These are phyloP conservation scores for Scrobipalpa atriplicella DNA, from an alignment of 2,888 invertebrate species.

Conservation along the genomic window DNA sequence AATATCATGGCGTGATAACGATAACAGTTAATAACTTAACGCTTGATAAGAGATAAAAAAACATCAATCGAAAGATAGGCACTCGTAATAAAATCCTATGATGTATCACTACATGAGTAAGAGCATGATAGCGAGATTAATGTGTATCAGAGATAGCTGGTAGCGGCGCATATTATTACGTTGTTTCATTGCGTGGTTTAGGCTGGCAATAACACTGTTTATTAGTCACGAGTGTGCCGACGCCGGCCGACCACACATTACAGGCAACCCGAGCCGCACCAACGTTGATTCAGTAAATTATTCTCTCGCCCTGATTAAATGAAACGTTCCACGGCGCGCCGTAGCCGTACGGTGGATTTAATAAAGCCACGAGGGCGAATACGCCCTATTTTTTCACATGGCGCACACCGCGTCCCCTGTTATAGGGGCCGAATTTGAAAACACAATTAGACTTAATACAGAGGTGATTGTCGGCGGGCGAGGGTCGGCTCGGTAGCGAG, in stretches of 20 bases:
- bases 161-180: constrained; percentile 53
- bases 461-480: constrained; percentile 81
- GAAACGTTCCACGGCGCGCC: constrained; percentile 45
- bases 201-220: constrained; percentile 60
- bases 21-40: constrained; percentile 31
- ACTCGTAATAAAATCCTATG: constrained; percentile 38
- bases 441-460: constrained; percentile 83
- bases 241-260: constrained; percentile 46
- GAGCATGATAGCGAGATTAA: constrained; percentile 50
- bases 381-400: constrained; percentile 78
- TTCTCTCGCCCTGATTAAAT: constrained; percentile 42
- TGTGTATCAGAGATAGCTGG: constrained; percentile 48
- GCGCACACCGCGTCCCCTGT: constrained; percentile 65
- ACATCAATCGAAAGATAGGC: constrained; percentile 38
- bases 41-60: constrained; percentile 33
- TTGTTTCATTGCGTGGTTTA: constrained; percentile 59
- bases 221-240: constrained; percentile 61
- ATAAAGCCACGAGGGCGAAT: constrained; percentile 67
- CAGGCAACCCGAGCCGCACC: constrained; percentile 56
- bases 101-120: constrained; percentile 40
- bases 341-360: constrained; percentile 63
- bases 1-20: constrained; percentile 19
- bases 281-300: constrained; percentile 49
- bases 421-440: constrained; percentile 80
- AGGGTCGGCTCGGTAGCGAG: constrained; percentile 74